These are phyloP conservation scores for Rhincodon typus DNA, from an alignment of 2,797 vertebrate species.

Conservation along the genomic window DNA sequence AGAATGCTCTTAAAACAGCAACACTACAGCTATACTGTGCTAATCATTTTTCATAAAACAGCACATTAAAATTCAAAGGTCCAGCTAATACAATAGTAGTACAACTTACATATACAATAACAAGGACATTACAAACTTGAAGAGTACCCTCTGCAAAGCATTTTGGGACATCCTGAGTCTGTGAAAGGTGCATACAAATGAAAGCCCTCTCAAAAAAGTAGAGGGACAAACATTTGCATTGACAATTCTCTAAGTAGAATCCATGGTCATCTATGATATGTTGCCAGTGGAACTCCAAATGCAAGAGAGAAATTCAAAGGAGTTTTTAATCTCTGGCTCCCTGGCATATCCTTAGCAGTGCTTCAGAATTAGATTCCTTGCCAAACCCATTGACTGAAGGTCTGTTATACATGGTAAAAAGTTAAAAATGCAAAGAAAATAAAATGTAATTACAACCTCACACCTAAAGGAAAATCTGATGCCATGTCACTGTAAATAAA, in stretches of 20 bases:
- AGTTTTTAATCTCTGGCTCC: too few species aligned
- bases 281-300: not conserved
- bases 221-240: not conserved
- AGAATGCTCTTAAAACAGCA: not conserved
- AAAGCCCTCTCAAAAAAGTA: not conserved
- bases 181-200: too few species aligned
- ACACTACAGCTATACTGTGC: not conserved
- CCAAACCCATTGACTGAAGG: not conserved
- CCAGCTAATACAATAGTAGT: not conserved
- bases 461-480: not conserved
- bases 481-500: not conserved
- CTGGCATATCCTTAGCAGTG: not conserved
- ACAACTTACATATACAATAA: not conserved
- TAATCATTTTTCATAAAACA: not conserved
- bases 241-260: not conserved
- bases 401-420: not conserved
- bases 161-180: too few species aligned
- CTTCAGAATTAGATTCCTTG: not conserved
- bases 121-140: too few species aligned
- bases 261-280: not conserved
- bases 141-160: too few species aligned
- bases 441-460: not conserved
- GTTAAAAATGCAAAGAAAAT: not conserved
- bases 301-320: not conserved
- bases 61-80: not conserved